Conservation (phyloP, 1,140 invertebrate genomes). For the Saccostrea glomerata region DNA sequence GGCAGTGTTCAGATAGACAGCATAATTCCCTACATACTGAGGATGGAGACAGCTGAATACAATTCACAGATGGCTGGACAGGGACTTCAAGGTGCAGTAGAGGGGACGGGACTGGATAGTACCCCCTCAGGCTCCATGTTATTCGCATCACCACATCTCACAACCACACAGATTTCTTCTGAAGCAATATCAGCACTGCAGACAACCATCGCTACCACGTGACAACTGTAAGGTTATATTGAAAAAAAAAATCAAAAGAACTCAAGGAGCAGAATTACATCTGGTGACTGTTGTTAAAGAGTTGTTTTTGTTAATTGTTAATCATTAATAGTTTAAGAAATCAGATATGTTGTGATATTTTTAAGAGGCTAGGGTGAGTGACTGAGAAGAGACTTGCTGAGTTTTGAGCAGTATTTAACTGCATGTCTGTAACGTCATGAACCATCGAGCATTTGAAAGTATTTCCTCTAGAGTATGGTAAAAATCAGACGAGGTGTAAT, state of each 20-base stretch:
- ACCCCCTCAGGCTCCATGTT: constrained; percentile 44
- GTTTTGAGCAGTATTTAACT: neutral
- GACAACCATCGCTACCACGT: constrained; percentile 40
- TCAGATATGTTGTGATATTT: constrained; percentile 15
- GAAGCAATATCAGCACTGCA: constrained; percentile 37
- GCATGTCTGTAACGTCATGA: neutral
- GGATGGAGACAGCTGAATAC: constrained; percentile 84
- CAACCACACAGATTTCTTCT: neutral
- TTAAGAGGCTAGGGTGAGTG: neutral
- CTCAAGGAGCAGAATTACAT: constrained; percentile 10
- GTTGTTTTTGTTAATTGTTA: constrained; percentile 12
- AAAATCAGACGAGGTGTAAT: constrained; percentile 20
- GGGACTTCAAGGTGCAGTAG: constrained; percentile 49
- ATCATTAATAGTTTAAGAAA: constrained; percentile 18
- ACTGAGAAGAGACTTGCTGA: neutral
- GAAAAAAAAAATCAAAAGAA: neutral
- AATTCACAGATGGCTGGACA: constrained; percentile 75
- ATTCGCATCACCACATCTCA: constrained; percentile 43
- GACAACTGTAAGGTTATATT: neutral
- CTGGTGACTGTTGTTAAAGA: neutral
- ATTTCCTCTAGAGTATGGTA: neutral
- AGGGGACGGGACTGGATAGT: constrained; percentile 39
- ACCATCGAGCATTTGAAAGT: neutral
- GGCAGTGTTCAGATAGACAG: constrained; percentile 95
- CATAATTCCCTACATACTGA: constrained; percentile 94